Base-by-base conservation (phyloP, 2,888 invertebrate species). In the Cancer borealis region DNA sequence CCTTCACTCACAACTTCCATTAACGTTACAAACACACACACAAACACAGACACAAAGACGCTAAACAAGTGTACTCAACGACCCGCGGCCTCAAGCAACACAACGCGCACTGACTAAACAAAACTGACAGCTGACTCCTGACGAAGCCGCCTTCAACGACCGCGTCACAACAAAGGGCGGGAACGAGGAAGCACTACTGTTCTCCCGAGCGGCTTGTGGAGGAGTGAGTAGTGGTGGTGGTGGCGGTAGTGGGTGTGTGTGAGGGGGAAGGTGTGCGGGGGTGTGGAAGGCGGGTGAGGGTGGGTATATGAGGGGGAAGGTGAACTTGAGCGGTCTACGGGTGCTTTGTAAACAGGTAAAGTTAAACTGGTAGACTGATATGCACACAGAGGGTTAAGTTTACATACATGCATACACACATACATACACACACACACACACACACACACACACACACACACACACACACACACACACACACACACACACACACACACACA, bases 131-230 rank as follows among this genome's bases (percentile, higher is more conserved):
- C 21, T 66, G 17, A 79, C 79, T 79, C 79, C 30, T 26, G 30
- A 30, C 79, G 30, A 79, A 26, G 12, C 79, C 2, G 21, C 73
- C 73, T 73, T 21, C 14, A n/a, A 66, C 66, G 66, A 66, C 66
- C 66, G 66, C 66, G 66, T 66, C n/a, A n/a, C 21, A n/a, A 66
- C 66, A n/a, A n/a, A 66, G n/a, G 66, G 66, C n/a, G n/a, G 66
- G 6, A 66, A 6, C n/a, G 66, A n/a, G 66, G n/a, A n/a, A 21
- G 6, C 30, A 79, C 79, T 30, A 79, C 79, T 21, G 14, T 10
- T 3, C 79, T 79, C 79, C 30, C 26, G 26, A 8, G 30, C 79
- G 79, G 14, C 30, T 26, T 26, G 79, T 8, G 79, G 30, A 30
- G 79, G 79, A 79, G 79, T 79, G 79, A 79, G 66, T 21, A n/a